Base-by-base conservation (phyloP, 2,113 vertebrate genomes). In the Mobula birostris region DNA sequence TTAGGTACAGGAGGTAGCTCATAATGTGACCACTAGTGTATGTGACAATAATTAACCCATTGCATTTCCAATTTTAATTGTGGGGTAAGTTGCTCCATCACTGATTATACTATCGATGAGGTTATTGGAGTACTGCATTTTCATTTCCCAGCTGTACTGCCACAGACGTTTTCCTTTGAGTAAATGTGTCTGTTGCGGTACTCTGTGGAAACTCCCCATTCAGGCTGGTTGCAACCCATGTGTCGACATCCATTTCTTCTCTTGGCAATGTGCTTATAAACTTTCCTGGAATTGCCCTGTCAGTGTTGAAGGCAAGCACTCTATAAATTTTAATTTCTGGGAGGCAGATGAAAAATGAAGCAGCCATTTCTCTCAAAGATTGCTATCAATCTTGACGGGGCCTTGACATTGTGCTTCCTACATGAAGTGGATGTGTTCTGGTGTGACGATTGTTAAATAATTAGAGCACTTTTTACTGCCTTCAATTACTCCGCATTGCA, bases 311-410 rank as follows among this genome's bases (percentile, higher is more conserved):
- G 88, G 36, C 15, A 32, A 92, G 63, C 85, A 15, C 24, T 70
- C 63, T 70, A 70, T 56, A 74, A 93, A 93, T 93, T 93, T 17
- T 74, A 93, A 93, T 74, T 48, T 70, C 70, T 68, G 74, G 90
- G 36, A 93, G 0, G 5, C 63, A 66, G 61, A 68, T 90, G 70
- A 93, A 93, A 70, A 93, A 15, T 76, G 74, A 74, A 76, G 56
- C 58, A 48, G 70, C 8, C 91, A 93, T 93, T 74, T 74, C 72
- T 15, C 68, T 70, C 70, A 48, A 29, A 27, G 36, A 29, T 36
- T 29, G 68, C 40, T 21, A 76, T 74, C 24, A 93, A 76, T 93
- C 40, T 72, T 74, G 91, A 29, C 24, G 36, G 40, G 63, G 15
- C 68, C 36, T 24, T 70, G 91, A 40, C 91, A 68, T 66, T 68